Base-by-base conservation (phyloP, 92 coral and sea anemone genomes). In the Porites rus region DNA sequence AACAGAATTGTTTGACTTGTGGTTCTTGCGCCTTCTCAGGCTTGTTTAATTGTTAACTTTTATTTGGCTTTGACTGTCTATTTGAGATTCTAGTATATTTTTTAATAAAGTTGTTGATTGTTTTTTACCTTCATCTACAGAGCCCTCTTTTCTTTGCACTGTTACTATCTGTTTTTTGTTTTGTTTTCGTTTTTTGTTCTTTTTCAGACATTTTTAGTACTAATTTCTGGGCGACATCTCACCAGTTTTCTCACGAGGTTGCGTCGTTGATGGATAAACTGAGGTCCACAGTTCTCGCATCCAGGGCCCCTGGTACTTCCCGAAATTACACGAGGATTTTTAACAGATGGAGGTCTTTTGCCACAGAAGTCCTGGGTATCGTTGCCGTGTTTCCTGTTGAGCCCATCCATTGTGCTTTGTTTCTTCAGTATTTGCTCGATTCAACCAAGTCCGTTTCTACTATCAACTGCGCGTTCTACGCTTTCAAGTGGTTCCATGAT, bases 251-350 rank as follows among this genome's bases (percentile, higher is more conserved):
- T 22, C 70, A 0, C 24, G 59, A 10, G 51, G 64, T 74, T 56
- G 24, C 20, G 58, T 77, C 69, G 60, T 63, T 80, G 71, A 58
- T 59, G 63, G 60, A 73, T 62, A 69, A 63, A 19, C 68, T 76
- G 83, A 85, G 64, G 52, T 8, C 38, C 63, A 87, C 86, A 65
- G 85, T 70, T 13, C 68, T 87, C 18, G 82, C 90, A 1, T 87
- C 86, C 66, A 87, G 90, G 82, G 86, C 90, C 68, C 69, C 67
- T 43, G 90, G 86, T 6, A 87, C 90, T 80, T 20, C 77, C 14
- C 76, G 19, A 14, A 65, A 72, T 18, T 87, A 87, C 71, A 71
- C 69, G 53, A 87, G 87, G 74, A 72, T 71, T 52, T 79, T 81
- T n/a, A 81, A 81, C 46, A 81, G 75, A 87, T 87, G 87, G 87